Evolutionary conservation across 2,888 invertebrate genomes (phyloP), one percentile per base, ranked within the genome.

Genomic region (Cryptophagus acutangulus): DNA sequence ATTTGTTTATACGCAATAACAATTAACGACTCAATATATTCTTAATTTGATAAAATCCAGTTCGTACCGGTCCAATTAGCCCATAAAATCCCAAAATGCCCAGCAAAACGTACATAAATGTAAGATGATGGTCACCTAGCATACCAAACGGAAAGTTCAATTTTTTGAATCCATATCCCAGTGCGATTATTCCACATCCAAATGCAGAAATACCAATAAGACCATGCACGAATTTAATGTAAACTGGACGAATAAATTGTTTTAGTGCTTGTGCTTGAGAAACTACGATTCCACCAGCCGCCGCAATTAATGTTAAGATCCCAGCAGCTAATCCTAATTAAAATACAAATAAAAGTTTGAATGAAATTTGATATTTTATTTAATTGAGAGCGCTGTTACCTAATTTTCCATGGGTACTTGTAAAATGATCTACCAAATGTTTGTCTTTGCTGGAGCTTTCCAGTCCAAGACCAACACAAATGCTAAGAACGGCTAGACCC

Each of bases 381-480:
- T n/a, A n/a, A n/a, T n/a, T n/a, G n/a, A n/a, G n/a, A n/a, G n/a
- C n/a, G n/a, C n/a, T n/a, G n/a, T 34, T 46, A 57, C 57, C 57
- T 30, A 50, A 29, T 41, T 37, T 48, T 16, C 43, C 56, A 43
- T 64, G 63, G n/a, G 46, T 47, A 1, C 55, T 45, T 13, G 29
- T 36, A 43, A 64, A 64, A 46, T 64, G 63, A 9, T 18, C 17
- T 2, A 36, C 25, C 17, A 38, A 33, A n/a, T 26, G 29, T 20
- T 43, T 26, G 4, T 29, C 31, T 45, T 53, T 56, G 13, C 54
- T 47, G 8, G 52, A 42, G 34, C 61, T 61, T 52, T 60, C 62
- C 3, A 63, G 29, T 13, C 56, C 43, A 17, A 61, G 50, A 28
- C 62, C 64, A n/a, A 44, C 41, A 15, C 59, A 51, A 5, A 59